Conservation (phyloP, 2,113 vertebrate species). For the Hippopotamus amphibius region DNA sequence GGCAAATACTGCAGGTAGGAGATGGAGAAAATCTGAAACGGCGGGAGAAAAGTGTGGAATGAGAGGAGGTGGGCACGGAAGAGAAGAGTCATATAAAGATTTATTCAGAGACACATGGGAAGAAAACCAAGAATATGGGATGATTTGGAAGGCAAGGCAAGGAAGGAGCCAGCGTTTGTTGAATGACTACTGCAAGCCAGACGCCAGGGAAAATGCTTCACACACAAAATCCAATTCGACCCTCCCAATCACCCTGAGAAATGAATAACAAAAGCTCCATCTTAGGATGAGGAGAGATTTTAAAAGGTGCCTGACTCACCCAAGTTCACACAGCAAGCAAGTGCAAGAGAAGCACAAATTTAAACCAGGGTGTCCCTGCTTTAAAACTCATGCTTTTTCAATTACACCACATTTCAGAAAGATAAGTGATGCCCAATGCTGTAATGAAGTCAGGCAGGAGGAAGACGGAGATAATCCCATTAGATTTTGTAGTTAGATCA, state of each 20-base stretch:
- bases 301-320: neutral
- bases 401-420: neutral
- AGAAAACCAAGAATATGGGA: neutral
- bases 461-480: neutral
- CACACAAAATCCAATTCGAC: neutral
- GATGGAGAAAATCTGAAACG: neutral
- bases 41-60: neutral
- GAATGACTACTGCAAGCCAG: neutral
- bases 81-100: neutral
- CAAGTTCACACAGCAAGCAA: neutral
- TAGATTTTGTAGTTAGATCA: neutral
- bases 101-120: neutral
- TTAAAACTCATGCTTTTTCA: neutral
- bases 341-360: neutral
- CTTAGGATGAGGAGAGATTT: neutral
- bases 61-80: neutral
- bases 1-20: neutral
- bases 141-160: neutral
- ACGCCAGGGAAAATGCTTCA: neutral
- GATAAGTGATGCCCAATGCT: neutral
- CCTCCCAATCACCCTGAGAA: neutral
- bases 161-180: neutral
- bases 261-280: neutral
- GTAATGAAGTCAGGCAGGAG: neutral
- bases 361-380: neutral